Base-by-base conservation (phyloP, 1,140 invertebrate species). In the Caenorhabditis latens region DNA sequence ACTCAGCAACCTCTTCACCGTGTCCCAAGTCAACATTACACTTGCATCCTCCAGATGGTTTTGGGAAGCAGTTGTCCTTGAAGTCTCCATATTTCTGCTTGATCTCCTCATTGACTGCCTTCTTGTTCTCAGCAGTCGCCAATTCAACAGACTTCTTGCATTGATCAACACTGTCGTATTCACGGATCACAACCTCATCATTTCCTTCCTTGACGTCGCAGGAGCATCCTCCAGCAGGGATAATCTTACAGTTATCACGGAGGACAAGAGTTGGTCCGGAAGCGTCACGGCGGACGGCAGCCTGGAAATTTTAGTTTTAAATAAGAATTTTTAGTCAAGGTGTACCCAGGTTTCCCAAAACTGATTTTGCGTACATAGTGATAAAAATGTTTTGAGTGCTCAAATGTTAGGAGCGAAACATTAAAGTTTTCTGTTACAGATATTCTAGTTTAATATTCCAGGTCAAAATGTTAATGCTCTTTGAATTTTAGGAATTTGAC, bases 21-120 rank as follows among this genome's bases (percentile, higher is more conserved):
- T 86, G 83, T 61, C 86, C 88, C 7, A 75, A 19, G 50, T 87
- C 86, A 11, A 89, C 85, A n/a, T 65, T 88, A 71, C 88, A 89
- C 46, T 87, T 87, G 84, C 88, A 89, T 57, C 88, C 88, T 40
- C 88, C 87, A 19, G 65, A 83, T 24, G 88, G 88, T 53, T 88
- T 89, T 40, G 88, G 84, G 86, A 89, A 89, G 58, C 88, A 89
- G 82, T 89, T 89, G 6, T 89, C 88, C 79, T 89, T 89, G 83
- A 89, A 88, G 16, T 82, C 87, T 40, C 88, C 88, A 42, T 89
- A 89, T 58, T 89, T 89, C 21, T 84, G 43, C 48, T 86, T 46
- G 79, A 89, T 87, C 48, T 89, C 88, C 4, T 57, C 50, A 58
- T 88, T 89, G 46, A 89, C 7, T 6, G 55, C 71, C 86, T 82